Evolutionary conservation across 2,888 invertebrate genomes (phyloP), one percentile per base, ranked within the genome.

Genomic region (Malacosoma neustria): DNA sequence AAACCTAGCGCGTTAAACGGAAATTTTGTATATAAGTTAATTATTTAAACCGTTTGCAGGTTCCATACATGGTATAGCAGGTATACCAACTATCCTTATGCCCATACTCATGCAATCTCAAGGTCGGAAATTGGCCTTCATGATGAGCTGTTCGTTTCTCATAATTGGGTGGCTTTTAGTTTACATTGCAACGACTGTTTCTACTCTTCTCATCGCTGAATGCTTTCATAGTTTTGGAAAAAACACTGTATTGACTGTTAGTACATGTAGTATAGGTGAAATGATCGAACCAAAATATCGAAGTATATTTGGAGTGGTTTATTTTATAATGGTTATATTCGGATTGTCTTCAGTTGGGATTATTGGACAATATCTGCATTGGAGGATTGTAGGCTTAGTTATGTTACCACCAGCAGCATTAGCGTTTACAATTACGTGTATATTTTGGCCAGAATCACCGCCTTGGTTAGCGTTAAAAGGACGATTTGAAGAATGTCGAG

Each of bases 391-490:
- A 2, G 14, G 37, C 7, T 6, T 33, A 13, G n/a, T 37, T 5
- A 33, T 38, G 33, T 30, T 35, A 7, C 30, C 14, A 1, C 37
- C 41, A 2, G 12, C 35, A 9, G 4, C 41, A 4, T 13, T 49
- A 4, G 49, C 49, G 13, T 11, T 46, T 5, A 2, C 37, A 3
- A 37, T 41, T 4, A 40, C 41, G 3, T 43, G 33, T 2, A 22
- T 22, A 12, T 33, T 44, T 35, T 53, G 49, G 49, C 49, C 53
- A 4, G 49, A 53, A 30, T 49, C 53, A 1, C 53, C 51, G 1
- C 38, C 42, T 1, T 53, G 50, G 53, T 40, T 53, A 14, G 53
- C 53, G 1, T 46, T 32, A n/a, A 53, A 45, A 33, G 48, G 45
- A 5, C 32, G 49, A 30, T 47, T 43, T 11, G 45, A 44, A 4